Base-by-base conservation (phyloP, 2,888 invertebrate genomes). In the Drosophila ochracea region DNA sequence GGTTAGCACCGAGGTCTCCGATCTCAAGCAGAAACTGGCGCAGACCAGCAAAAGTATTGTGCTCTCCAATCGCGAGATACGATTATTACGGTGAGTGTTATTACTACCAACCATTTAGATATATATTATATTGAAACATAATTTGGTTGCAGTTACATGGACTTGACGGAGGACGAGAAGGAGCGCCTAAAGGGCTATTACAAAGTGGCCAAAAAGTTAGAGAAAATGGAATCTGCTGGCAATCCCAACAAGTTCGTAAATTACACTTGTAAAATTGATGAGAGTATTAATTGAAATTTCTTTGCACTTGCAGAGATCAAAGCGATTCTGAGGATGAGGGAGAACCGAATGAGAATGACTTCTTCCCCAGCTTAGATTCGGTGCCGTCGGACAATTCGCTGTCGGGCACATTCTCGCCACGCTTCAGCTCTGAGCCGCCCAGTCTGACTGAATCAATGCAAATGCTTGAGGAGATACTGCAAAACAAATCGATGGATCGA, bases 151-250 rank as follows among this genome's bases (percentile, higher is more conserved):
- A 96, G 97, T 91, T 97, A 98, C 93, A 95, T 98, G 93, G 97
- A 98, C 90, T 95, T 98, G 61, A 98, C 98, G 25, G 97, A 98
- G 85, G 98, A 98, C 79, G 98, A 98, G 91, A 97, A 98, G 90
- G 98, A 98, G 84, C 98, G 98, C 92, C 94, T 98, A 25, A 98
- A 97, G 93, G 97, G 97, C 43, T 97, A 97, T 61, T 96, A 97
- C 90, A 98, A 98, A 94, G 98, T 98, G 73, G 98, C 98, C 0
- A 97, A 97, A 91, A 98, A 98, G 92, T 94, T 98, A 73, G 98
- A 98, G 91, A 97, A 98, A 93, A 94, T 98, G 76, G 97, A 98
- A 93, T 96, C 95, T 81, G 96, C 95, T 78, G 95, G 96, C 21
- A 92, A 92, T 77, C 96, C 97, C 88, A 97, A 96, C 72, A 95